Percentiles rank a stretch among this genome's conserved stretches.
These are phyloP conservation scores for Poecilia picta DNA, from an alignment of 2,797 vertebrate genomes.

Conservation along the genomic window DNA sequence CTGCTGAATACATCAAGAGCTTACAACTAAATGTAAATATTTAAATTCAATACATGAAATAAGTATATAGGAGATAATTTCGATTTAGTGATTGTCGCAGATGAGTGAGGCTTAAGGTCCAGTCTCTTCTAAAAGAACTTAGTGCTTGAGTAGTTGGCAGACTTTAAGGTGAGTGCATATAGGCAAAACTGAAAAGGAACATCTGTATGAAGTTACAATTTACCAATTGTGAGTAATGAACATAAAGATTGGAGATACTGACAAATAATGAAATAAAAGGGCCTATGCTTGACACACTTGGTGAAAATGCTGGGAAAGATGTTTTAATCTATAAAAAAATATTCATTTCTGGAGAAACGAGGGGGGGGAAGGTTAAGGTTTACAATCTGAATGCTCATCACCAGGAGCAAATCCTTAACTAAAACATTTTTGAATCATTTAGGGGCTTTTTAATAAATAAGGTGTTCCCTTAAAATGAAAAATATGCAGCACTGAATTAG, in stretches of 20 bases:
- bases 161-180: background rate
- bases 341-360: background rate
- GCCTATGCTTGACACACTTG: background rate
- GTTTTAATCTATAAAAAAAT: background rate
- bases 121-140: background rate
- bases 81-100: conserved; percentile 63
- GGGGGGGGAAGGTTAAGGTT: background rate
- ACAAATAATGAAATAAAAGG: conserved; percentile 15
- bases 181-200: background rate
- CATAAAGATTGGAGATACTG: background rate
- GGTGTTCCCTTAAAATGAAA: background rate
- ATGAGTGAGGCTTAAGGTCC: conserved; percentile 12
- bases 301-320: conserved; percentile 10
- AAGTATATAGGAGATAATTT: conserved; percentile 31
- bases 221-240: background rate
- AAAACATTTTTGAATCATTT: background rate
- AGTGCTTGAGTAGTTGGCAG: conserved; percentile 30
- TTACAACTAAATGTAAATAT: conserved; percentile 27
- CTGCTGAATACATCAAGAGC: conserved; percentile 37
- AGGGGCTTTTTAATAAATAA: background rate
- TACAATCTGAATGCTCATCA: conserved; percentile 2
- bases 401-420: background rate
- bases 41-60: conserved; percentile 36
- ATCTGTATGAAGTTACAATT: background rate
- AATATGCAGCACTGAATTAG: conserved; percentile 1